Conservation (phyloP, 1,140 invertebrate genomes). For the Bicyclus anynana region DNA sequence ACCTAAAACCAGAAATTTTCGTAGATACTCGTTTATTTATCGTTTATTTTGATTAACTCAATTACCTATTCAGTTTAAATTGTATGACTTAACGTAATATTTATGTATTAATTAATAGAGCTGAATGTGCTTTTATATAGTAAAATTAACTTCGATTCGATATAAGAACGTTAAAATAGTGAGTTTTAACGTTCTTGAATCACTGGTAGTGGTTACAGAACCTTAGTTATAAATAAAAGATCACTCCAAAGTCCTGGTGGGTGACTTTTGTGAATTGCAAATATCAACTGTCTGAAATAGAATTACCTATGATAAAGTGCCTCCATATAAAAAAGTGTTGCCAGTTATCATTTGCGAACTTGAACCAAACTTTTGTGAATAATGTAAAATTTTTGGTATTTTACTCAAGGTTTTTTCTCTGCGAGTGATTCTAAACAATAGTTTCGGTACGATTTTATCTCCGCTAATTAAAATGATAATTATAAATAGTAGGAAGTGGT, state of each 20-base stretch:
- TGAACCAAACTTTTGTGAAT: not conserved
- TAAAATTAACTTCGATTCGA: too few species aligned
- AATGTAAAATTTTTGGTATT: slow-evolving; percentile 12
- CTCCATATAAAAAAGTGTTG: not conserved
- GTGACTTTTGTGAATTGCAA: slow-evolving; percentile 68
- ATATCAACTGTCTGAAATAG: slow-evolving; percentile 37
- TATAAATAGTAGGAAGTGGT: slow-evolving; percentile 66
- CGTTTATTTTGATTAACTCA: too few species aligned
- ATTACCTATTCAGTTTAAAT: too few species aligned
- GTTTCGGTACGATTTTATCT: slow-evolving; percentile 55
- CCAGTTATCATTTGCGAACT: not conserved
- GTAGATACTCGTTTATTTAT: too few species aligned
- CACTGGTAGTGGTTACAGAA: slow-evolving; percentile 42
- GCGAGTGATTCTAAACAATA: slow-evolving; percentile 55
- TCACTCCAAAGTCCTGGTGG: slow-evolving; percentile 57
- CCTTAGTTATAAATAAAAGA: slow-evolving; percentile 74
- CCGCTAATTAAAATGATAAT: slow-evolving; percentile 68
- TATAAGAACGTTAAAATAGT: not conserved
- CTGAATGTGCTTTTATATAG: too few species aligned
- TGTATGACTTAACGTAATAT: too few species aligned
- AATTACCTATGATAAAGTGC: slow-evolving; percentile 16
- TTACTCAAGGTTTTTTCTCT: slow-evolving; percentile 20
- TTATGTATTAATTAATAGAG: too few species aligned
- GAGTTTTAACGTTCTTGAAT: not conserved
- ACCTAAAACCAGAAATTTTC: too few species aligned